phyloP scores from a whole-genome alignment of 2,888 invertebrate genomes.

The Adela reaumurella region DNA sequence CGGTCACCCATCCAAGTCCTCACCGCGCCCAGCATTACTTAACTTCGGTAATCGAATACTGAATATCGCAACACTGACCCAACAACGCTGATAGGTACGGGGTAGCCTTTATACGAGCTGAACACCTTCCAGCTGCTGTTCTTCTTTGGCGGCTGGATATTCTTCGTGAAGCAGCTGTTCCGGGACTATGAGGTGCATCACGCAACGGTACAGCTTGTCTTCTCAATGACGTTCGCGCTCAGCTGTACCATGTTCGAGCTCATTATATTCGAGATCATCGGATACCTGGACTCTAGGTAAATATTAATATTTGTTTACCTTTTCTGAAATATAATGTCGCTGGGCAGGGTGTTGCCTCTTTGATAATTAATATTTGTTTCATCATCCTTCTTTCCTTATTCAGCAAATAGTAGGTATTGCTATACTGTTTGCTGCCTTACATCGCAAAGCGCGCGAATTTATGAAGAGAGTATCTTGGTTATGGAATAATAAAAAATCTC shows the following conservation, averaged over 20 bases:
- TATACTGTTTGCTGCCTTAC: too few species aligned
- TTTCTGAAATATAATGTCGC: slow-evolving; percentile 14
- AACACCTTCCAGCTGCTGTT: slow-evolving; percentile 82
- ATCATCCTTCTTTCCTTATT: too few species aligned
- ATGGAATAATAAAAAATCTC: too few species aligned
- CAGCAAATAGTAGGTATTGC: too few species aligned
- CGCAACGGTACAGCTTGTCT: slow-evolving; percentile 89
- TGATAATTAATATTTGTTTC: background rate
- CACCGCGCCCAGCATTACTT: too few species aligned
- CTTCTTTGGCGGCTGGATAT: slow-evolving; percentile 96
- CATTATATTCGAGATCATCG: slow-evolving; percentile 98
- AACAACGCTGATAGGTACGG: too few species aligned
- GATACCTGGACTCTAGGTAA: slow-evolving; percentile 86
- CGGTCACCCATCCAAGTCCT: too few species aligned
- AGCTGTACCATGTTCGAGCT: slow-evolving; percentile 99
- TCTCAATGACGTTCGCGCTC: slow-evolving; percentile 92
- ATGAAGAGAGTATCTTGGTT: too few species aligned
- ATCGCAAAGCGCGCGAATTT: too few species aligned
- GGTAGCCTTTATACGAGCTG: too few species aligned
- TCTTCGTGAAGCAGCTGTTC: slow-evolving; percentile 96
- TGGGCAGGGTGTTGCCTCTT: background rate
- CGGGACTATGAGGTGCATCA: slow-evolving; percentile 97
- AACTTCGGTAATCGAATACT: too few species aligned
- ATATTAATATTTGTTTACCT: slow-evolving; percentile 10
- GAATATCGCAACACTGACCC: too few species aligned